These are phyloP conservation scores for Calliopum simillimum DNA, from an alignment of 2,888 invertebrate species.

Conservation along the genomic window DNA sequence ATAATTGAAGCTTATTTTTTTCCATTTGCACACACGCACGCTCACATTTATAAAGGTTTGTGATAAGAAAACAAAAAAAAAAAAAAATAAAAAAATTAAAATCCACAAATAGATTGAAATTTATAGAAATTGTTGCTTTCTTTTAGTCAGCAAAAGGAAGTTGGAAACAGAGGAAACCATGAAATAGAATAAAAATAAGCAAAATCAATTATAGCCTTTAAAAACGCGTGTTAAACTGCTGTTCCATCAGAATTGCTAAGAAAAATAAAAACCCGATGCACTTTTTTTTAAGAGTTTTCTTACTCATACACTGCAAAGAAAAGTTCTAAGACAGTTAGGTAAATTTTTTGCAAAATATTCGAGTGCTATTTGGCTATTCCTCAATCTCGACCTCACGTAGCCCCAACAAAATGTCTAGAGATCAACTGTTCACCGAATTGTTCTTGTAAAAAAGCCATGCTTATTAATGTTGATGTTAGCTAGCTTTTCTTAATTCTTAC, in stretches of 20 bases:
- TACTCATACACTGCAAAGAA: not conserved
- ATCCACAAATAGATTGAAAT: not conserved
- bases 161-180: not conserved
- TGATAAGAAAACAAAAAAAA: not conserved
- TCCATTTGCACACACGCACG: not conserved
- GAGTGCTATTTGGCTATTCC: no score
- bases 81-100: not conserved
- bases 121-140: slow-evolving; percentile 1
- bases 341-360: not conserved
- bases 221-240: no score
- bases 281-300: no score
- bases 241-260: not conserved
- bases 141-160: not conserved
- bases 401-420: no score
- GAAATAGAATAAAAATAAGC: not conserved
- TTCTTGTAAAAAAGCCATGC: no score
- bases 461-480: no score
- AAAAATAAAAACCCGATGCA: no score
- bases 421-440: no score
- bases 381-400: no score
- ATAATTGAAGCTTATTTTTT: slow-evolving; percentile 30
- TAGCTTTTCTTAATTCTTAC: no score
- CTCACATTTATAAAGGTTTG: not conserved
- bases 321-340: not conserved
- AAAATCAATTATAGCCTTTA: slow-evolving; percentile 26